Evolutionary conservation across 2,113 vertebrate species (phyloP).

Genomic region (Oenanthe melanoleuca): DNA sequence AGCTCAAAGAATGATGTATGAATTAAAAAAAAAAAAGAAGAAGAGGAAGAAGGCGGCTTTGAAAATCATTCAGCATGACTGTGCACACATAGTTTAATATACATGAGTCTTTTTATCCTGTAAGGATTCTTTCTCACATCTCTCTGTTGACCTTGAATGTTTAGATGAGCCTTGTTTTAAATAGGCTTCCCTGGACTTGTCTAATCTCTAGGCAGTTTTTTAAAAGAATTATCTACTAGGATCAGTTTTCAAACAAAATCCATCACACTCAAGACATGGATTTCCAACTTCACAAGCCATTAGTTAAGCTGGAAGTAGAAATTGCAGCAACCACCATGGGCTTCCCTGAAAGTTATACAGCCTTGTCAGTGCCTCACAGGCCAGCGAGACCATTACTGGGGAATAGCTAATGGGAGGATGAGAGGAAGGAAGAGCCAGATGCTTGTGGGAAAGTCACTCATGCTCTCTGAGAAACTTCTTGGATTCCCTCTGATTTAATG

Average conservation of each 20-base stretch:
- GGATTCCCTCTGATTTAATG: neutral
- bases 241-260: conserved; percentile 68
- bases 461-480: neutral
- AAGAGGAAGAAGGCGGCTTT: neutral
- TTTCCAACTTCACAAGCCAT: conserved; percentile 50
- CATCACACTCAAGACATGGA: neutral
- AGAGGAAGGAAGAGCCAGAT: neutral
- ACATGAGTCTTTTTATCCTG: neutral
- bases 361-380: neutral
- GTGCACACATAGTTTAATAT: neutral
- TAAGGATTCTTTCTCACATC: neutral
- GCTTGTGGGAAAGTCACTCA: neutral
- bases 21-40: neutral
- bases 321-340: neutral
- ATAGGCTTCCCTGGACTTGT: neutral
- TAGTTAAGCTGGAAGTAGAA: conserved; percentile 65
- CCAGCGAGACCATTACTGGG: neutral
- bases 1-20: conserved; percentile 29
- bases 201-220: conserved; percentile 25
- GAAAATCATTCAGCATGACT: conserved; percentile 59
- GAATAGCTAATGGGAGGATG: neutral
- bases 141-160: neutral
- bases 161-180: conserved; percentile 1
- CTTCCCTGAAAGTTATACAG: neutral
- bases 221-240: conserved; percentile 9